Evolutionary conservation across 2,113 vertebrate species (phyloP), one percentile per base, ranked within the genome.

Genomic region (Romanogobio albipinnatus): DNA sequence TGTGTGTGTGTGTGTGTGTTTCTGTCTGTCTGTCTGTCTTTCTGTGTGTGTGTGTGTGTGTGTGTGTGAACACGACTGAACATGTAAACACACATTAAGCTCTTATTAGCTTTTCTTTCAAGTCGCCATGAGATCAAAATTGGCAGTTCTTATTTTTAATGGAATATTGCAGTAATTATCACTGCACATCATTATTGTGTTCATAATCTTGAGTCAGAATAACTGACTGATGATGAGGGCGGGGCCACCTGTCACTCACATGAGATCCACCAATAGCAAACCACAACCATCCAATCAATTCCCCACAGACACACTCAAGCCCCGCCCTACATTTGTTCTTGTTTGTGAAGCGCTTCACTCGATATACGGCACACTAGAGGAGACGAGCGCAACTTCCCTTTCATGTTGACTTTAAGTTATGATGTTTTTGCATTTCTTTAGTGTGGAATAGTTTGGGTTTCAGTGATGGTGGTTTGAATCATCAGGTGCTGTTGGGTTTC

Each of bases 221-320:
- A 53, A 2, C 15, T 53, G 4, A 39, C 64, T 66, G 64, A 66
- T 66, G 64, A 36, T 1, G 33, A 39, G 7, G 64, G 64, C 33
- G 15, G 33, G 33, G 19, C 64, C 17, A 36, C 64, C 64, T 39
- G 64, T 39, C 33, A 4, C 33, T 39, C 33, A 68, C 64, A 68
- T 68, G 64, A 68, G 64, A 68, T 68, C 64, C 3, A 9, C 15
- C 62, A 66, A 66, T 43, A 43, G 33, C 68, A 71, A 71, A 71
- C 68, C 9, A 43, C 68, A 43, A 22, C 1, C 36, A 71, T 71
- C 19, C 66, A 70, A 70, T 71, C 68, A 43, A 5, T n/a, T 71
- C 36, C 68, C 0, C 15, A 71, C 0, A 1, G 68, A 71, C 17
- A 22, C 22, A 36, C 43, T 2, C 66, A 22, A 43, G 36, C 19